These are phyloP conservation scores for Polyommatus iphigenia DNA, from an alignment of 2,888 invertebrate genomes.

Conservation along the genomic window DNA sequence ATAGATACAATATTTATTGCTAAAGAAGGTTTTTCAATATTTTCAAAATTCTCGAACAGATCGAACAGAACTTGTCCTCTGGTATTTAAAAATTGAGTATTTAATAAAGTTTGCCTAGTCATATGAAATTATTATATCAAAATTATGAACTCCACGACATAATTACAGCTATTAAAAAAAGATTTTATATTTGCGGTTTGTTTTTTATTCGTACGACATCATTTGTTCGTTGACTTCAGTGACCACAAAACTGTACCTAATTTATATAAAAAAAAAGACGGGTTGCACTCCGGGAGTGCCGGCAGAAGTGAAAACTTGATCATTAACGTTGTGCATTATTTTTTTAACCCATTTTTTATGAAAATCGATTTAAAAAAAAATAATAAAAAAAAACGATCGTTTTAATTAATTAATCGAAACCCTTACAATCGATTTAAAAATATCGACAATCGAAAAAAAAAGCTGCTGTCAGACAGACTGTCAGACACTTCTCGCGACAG, in stretches of 20 bases:
- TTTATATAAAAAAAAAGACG: too few relatives aligned
- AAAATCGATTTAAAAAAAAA: too few relatives aligned
- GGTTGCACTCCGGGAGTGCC: too few relatives aligned
- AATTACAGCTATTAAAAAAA: constrained; percentile 32
- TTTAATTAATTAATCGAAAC: too few relatives aligned
- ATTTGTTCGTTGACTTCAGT: constrained; percentile 38
- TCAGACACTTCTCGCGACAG: too few relatives aligned
- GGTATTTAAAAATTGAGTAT: background rate
- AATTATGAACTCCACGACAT: constrained; percentile 23
- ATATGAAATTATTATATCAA: background rate
- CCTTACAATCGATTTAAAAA: too few relatives aligned
- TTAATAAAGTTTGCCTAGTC: background rate
- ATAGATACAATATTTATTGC: background rate
- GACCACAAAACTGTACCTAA: constrained; percentile 4
- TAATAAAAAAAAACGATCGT: too few relatives aligned
- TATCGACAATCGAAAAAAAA: too few relatives aligned
- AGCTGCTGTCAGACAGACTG: too few relatives aligned
- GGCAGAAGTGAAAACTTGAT: too few relatives aligned
- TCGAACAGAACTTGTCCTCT: background rate
- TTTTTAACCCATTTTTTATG: too few relatives aligned
- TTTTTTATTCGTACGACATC: constrained; percentile 38
- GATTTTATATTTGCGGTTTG: constrained; percentile 39
- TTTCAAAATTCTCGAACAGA: background rate
- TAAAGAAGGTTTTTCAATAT: background rate
- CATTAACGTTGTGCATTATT: too few relatives aligned